Percentiles rank a stretch among this genome's conserved stretches.
phyloP scores from a whole-genome alignment of 2,797 vertebrate genomes.

The Momotus momota region DNA sequence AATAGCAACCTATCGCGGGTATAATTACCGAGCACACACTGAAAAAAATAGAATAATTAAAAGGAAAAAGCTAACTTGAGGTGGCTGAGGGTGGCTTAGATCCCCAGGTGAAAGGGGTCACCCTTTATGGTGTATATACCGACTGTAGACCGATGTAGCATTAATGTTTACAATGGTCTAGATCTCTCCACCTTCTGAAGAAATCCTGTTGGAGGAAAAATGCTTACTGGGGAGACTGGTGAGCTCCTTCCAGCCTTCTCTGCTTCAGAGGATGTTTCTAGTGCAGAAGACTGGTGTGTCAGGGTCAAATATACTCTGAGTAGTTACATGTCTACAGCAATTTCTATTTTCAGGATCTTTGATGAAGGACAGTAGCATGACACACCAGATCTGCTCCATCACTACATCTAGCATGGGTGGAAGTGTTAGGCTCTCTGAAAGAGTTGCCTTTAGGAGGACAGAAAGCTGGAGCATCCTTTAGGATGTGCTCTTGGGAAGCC shows the following conservation, averaged over 20 bases:
- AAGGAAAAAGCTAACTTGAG: not conserved
- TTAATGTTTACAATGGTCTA: not conserved
- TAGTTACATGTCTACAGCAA: not conserved
- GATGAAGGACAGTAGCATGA: not conserved
- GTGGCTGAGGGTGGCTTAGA: not conserved
- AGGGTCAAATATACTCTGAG: not conserved
- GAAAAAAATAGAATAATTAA: not conserved
- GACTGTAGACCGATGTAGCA: too few relatives aligned
- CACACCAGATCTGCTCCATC: not conserved
- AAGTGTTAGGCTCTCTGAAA: not conserved
- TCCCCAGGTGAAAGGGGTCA: not conserved
- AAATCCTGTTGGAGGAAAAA: not conserved
- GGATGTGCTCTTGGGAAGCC: not conserved
- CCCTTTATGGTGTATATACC: fast-evolving
- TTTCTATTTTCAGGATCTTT: not conserved
- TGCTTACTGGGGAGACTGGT: not conserved
- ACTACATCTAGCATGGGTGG: not conserved
- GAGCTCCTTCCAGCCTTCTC: not conserved
- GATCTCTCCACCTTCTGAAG: not conserved
- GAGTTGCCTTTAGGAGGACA: not conserved
- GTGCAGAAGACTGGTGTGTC: not conserved
- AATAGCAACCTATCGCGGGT: not conserved
- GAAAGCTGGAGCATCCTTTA: not conserved
- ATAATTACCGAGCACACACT: not conserved
- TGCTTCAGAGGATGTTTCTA: too few relatives aligned